Percentiles rank a stretch among this genome's conserved stretches.
Evolutionary conservation across 2,113 vertebrate species (phyloP).

Genomic region (Sinocyclocheilus grahami): DNA sequence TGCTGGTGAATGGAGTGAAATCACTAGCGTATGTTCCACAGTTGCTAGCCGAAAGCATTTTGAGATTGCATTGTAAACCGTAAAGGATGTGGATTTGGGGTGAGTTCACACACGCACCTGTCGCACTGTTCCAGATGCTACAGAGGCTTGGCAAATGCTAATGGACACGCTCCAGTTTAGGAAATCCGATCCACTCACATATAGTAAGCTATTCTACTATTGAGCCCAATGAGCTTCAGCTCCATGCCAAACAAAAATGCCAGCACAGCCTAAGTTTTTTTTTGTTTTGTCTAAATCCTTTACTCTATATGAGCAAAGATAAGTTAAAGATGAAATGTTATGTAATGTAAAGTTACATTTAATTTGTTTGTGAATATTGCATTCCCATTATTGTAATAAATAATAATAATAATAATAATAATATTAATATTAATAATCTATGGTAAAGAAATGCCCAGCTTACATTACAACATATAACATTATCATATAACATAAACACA

Average conservation of each 20-base stretch:
- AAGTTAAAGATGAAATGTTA: too few relatives aligned
- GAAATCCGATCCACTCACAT: background rate
- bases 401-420: too few relatives aligned
- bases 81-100: conserved; percentile 32
- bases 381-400: too few relatives aligned
- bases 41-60: conserved; percentile 18
- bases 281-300: too few relatives aligned
- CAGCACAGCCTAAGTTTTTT: background rate
- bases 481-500: too few relatives aligned
- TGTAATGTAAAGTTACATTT: too few relatives aligned
- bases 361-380: too few relatives aligned
- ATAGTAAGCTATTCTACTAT: background rate
- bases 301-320: too few relatives aligned
- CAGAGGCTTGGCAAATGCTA: conserved; percentile 9
- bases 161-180: background rate
- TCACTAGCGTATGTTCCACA: conserved; percentile 28
- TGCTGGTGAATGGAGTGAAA: conserved; percentile 22
- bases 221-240: background rate
- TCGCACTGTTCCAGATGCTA: conserved; percentile 13
- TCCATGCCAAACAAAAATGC: background rate
- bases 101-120: conserved; percentile 30
- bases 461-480: too few relatives aligned
- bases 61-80: conserved; percentile 18
- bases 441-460: too few relatives aligned
- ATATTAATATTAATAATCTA: too few relatives aligned